Conservation (phyloP, 2,797 vertebrate genomes). For the Tadarida brasiliensis region DNA sequence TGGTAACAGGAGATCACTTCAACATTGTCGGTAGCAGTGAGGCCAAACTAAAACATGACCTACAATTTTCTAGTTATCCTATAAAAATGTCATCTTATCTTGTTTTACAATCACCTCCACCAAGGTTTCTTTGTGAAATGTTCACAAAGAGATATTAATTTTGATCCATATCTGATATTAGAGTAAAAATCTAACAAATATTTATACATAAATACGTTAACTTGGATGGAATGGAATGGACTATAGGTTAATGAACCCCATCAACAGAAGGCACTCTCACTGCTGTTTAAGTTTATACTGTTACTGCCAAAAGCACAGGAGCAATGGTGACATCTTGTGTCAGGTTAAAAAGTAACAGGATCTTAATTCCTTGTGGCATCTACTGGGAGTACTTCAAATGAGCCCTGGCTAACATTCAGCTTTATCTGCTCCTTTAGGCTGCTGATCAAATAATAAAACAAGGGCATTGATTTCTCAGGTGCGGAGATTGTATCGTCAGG, state of each 20-base stretch:
- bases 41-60: constrained; percentile 20
- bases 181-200: background rate
- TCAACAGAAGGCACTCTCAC: background rate
- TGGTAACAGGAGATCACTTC: background rate
- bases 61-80: background rate
- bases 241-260: constrained; percentile 3
- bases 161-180: constrained; percentile 30
- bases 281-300: constrained; percentile 51
- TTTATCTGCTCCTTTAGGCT: constrained; percentile 43
- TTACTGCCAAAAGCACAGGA: constrained; percentile 80
- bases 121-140: constrained; percentile 43
- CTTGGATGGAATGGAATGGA: constrained; percentile 28
- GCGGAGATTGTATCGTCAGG: background rate
- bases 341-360: constrained; percentile 83
- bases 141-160: constrained; percentile 53
- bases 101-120: constrained; percentile 42
- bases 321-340: constrained; percentile 85
- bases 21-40: background rate
- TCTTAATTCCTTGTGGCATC: constrained; percentile 71
- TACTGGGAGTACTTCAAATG: constrained; percentile 12
- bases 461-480: constrained; percentile 2
- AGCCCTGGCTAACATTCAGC: constrained; percentile 12
- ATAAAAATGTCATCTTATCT: constrained; percentile 40
- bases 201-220: constrained; percentile 50
- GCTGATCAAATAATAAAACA: constrained; percentile 48